Conservation (phyloP, 2,113 vertebrate species). For the Podilymbus podiceps region DNA sequence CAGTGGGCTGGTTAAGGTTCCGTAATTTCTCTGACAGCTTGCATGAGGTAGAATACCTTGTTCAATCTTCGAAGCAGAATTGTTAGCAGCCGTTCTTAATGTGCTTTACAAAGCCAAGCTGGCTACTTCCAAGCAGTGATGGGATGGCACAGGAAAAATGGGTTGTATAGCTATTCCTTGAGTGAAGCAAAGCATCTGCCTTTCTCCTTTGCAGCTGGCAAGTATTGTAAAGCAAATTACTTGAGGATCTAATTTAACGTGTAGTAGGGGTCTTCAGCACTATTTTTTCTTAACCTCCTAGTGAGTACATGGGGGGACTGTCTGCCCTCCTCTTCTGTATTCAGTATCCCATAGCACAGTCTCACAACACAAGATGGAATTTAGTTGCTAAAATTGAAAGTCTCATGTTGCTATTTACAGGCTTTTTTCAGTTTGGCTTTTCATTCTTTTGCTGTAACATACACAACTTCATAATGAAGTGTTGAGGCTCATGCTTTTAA, state of each 20-base stretch:
- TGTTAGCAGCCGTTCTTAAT: neutral
- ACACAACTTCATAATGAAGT: neutral
- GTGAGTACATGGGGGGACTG: neutral
- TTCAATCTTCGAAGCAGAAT: neutral
- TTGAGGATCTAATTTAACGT: neutral
- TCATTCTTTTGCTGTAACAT: neutral
- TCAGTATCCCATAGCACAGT: neutral
- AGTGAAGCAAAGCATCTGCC: neutral
- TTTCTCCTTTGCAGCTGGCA: neutral
- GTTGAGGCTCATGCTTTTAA: neutral
- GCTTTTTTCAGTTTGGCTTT: neutral
- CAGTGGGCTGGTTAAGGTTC: neutral
- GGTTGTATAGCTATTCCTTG: neutral
- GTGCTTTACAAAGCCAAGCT: neutral
- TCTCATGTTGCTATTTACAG: neutral
- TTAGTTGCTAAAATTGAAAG: neutral
- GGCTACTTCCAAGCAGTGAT: neutral
- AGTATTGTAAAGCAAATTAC: neutral
- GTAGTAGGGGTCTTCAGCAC: neutral
- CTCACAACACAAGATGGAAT: neutral
- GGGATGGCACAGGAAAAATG: neutral
- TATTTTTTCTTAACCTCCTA: neutral
- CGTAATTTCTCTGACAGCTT: neutral
- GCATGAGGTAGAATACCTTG: neutral
- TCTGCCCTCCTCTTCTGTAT: neutral